These are phyloP conservation scores for Strongylocentrotus purpuratus DNA, from an alignment of 35 echinoderm and acorn worm species.

Conservation along the genomic window DNA sequence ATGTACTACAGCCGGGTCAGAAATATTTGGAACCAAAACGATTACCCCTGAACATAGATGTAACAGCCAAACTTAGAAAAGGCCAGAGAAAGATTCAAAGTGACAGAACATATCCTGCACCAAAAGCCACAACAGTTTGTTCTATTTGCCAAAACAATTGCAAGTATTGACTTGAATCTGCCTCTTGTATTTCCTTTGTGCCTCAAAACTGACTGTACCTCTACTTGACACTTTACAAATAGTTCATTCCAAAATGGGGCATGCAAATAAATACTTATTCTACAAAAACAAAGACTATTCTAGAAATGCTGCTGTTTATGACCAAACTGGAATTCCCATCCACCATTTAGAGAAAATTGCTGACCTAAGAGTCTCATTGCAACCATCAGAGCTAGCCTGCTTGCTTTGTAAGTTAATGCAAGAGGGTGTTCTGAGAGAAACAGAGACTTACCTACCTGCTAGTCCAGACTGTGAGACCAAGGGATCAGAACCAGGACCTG, in stretches of 20 bases:
- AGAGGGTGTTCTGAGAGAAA: slow-evolving; percentile 20
- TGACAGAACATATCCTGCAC: neutral
- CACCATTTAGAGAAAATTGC: neutral
- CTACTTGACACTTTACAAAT: neutral
- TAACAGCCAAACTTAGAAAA: neutral
- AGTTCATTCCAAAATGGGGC: neutral
- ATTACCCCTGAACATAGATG: neutral
- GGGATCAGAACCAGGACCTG: slow-evolving; percentile 70
- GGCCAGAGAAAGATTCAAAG: neutral
- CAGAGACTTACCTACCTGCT: slow-evolving; percentile 85
- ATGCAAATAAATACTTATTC: neutral
- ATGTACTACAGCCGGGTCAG: slow-evolving; percentile 1
- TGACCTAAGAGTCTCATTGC: neutral
- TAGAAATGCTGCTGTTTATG: neutral
- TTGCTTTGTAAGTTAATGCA: neutral
- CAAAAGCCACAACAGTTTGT: neutral
- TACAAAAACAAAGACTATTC: neutral
- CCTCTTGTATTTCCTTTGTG: neutral
- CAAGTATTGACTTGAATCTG: neutral
- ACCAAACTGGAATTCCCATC: neutral
- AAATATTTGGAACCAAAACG: neutral
- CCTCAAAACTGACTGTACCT: neutral
- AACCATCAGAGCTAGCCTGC: neutral
- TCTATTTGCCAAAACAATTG: slow-evolving; percentile 22
- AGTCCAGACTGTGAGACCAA: slow-evolving; percentile 67